A percentile compares a stretch with the other conserved stretches of the same genome.
These are phyloP conservation scores for Serinus canaria DNA, from an alignment of 2,113 vertebrate genomes.

Conservation along the genomic window DNA sequence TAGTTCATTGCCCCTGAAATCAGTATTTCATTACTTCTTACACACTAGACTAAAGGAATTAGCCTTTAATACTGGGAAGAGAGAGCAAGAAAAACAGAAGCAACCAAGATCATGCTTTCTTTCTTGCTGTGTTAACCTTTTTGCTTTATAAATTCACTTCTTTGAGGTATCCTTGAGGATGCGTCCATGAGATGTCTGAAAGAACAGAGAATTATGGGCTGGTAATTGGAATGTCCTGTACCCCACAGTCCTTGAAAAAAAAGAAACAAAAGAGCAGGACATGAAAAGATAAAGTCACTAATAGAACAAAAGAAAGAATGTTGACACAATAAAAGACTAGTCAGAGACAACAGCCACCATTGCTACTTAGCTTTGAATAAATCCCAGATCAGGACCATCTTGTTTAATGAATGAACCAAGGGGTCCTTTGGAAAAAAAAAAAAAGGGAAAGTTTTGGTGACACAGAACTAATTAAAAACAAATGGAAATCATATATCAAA, in stretches of 20 bases:
- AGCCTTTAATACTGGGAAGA: not conserved
- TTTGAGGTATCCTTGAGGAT: not conserved
- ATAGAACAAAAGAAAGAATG: not conserved
- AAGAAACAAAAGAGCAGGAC: not conserved
- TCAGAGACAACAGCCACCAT: not conserved
- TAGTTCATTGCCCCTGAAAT: not conserved
- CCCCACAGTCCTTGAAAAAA: not conserved
- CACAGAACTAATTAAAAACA: not conserved
- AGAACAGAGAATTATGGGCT: not conserved
- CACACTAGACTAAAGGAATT: not conserved
- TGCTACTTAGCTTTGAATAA: not conserved
- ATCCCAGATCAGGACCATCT: not conserved
- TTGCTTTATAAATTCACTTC: not conserved
- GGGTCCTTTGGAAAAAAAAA: not conserved
- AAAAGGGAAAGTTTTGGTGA: not conserved
- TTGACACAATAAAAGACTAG: not conserved
- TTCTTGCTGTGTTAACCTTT: not conserved
- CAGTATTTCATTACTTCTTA: not conserved
- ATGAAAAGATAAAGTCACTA: not conserved
- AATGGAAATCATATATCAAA: not conserved
- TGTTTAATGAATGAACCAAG: not conserved
- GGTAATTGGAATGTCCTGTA: not conserved
- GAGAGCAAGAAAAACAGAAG: not conserved
- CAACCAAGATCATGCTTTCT: not conserved
- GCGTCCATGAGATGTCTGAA: not conserved